These are phyloP conservation scores for Coracopsis vasa DNA, from an alignment of 2,113 vertebrate species.

Conservation along the genomic window DNA sequence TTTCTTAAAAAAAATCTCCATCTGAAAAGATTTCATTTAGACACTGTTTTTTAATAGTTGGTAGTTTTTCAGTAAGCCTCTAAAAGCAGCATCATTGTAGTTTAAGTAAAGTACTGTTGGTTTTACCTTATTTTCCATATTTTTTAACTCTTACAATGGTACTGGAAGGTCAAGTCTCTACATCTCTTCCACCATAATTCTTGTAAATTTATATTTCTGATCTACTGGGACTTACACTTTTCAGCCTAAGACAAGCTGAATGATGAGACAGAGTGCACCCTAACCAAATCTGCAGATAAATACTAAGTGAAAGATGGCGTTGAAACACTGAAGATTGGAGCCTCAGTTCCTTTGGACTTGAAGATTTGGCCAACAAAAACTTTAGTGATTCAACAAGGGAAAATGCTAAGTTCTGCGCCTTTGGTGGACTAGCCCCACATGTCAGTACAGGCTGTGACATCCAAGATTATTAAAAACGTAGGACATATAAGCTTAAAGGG, in stretches of 20 bases:
- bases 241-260: not conserved
- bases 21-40: conserved; percentile 67
- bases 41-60: conserved; percentile 61
- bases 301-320: not conserved
- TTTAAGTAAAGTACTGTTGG: conserved; percentile 16
- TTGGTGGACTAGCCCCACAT: not conserved
- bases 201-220: not conserved
- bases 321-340: not conserved
- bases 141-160: conserved; percentile 48
- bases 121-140: conserved; percentile 26
- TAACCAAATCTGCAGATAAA: not conserved
- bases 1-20: conserved; percentile 27
- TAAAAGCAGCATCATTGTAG: conserved; percentile 43
- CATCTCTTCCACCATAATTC: not conserved
- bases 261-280: not conserved
- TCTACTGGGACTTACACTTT: not conserved
- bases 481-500: not conserved
- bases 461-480: not conserved
- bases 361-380: not conserved
- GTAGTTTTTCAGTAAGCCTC: conserved; percentile 63
- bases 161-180: not conserved
- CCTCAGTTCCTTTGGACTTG: not conserved
- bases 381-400: not conserved
- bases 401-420: not conserved
- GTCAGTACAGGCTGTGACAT: not conserved